Base-by-base conservation (phyloP, 2,888 invertebrate genomes). In the Eumacrocentrus americanus region DNA sequence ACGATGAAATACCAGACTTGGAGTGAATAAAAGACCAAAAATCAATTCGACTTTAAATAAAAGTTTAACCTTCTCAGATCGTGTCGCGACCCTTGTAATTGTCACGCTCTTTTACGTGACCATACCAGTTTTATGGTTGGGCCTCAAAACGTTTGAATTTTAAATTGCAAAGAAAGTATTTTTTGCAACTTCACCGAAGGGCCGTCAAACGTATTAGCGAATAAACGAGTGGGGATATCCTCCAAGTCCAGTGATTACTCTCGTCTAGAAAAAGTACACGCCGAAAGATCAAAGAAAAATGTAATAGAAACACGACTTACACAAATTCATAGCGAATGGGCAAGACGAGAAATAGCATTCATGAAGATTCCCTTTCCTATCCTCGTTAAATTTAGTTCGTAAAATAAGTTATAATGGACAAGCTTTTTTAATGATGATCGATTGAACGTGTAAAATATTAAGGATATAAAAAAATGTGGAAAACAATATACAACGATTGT, bases 1-100 rank as follows among this genome's bases (percentile, higher is more conserved):
- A 94, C 76, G 91, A 90, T 75, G 89, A 89, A 70, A 82, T 91
- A 81, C 91, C 91, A 18, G 90, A 89, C 80, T 84, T 91, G 77
- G 90, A 42, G 20, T 11, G 42, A 50, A 12, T 53, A 58, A 52
- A 22, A 48, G 53, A 56, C 14, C 25, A 38, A 54, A 11, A 37
- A 55, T 25, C 18, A 37, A 48, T 20, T 40, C 38, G 29, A 54
- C 50, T 52, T 58, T 22, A 58, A 46, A 48, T 38, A 37, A 14
- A 56, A 14, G 11, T 50, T 47, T 34, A 25, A 48, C 23, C 23
- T 64, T 67, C 59, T 60, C 59, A 65, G 62, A 35, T 29, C 16
- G 23, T 22, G 34, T 38, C 25, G 25, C 40, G 47, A 29, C 16
- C 11, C 11, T n/a, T n/a, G n/a, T n/a, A n/a, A n/a, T n/a, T n/a